A percentile compares a stretch with the other conserved stretches of the same genome.
These are phyloP conservation scores for Mirza zaza DNA, from an alignment of 2,113 vertebrate genomes.

Conservation along the genomic window DNA sequence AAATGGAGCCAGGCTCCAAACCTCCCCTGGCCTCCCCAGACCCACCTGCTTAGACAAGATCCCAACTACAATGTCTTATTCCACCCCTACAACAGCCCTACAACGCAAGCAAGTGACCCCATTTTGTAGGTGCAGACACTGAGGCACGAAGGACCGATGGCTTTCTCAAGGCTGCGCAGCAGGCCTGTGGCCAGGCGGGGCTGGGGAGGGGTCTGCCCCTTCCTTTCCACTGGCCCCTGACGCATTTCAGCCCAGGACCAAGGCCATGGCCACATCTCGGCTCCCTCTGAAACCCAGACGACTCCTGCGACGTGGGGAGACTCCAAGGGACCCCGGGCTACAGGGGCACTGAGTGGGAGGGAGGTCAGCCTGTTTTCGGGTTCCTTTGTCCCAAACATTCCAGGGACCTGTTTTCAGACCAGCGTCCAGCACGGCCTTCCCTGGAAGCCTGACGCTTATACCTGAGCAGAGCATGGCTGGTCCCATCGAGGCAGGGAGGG, in stretches of 20 bases:
- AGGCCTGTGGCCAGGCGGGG: background rate
- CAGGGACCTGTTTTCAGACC: background rate
- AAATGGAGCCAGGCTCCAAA: background rate
- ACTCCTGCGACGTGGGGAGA: background rate
- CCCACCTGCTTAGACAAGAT: rapidly evolving
- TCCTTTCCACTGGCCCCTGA: background rate
- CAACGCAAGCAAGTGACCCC: rapidly evolving
- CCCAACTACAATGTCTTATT: background rate
- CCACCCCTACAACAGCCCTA: background rate
- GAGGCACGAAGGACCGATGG: background rate
- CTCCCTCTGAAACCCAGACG: background rate
- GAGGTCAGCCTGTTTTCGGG: no score
- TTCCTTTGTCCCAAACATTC: no score
- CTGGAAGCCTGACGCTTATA: background rate
- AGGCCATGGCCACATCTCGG: no score
- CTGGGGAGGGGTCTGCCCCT: background rate
- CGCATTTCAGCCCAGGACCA: background rate
- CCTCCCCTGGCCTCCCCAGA: background rate
- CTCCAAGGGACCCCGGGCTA: background rate
- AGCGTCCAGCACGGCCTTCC: background rate
- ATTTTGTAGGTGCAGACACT: background rate
- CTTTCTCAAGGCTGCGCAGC: background rate
- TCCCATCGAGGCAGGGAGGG: background rate
- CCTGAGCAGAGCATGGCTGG: background rate
- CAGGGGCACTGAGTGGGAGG: no score